Evolutionary conservation across 2,888 invertebrate species (phyloP), one percentile per base, ranked within the genome.

Genomic region (Eristalinus sepulchralis): DNA sequence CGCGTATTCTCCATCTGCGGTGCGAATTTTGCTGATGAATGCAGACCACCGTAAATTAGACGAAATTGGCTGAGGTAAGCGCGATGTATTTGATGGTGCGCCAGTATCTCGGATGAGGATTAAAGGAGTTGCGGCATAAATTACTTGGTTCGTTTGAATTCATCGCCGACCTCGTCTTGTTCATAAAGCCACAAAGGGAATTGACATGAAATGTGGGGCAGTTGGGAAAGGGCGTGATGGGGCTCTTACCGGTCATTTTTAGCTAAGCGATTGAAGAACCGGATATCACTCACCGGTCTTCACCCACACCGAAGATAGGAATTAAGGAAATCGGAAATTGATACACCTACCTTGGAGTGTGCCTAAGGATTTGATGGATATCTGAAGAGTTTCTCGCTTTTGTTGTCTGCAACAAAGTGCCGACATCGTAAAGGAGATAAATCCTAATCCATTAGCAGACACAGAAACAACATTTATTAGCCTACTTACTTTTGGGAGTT

Each of bases 1-100:
- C 47, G 47, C n/a, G 47, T 47, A 47, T 60, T 79, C 33, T 57
- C 59, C 66, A 47, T 47, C 71, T 66, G 66, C 59, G 34, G 66
- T 66, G 10, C 47, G 27, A 55, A 57, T 66, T 72, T 60, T 66
- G 71, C 64, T 66, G 79, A 72, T 31, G 60, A 79, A 59, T 64
- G 59, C 47, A 39, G 59, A 57, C 70, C 63, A 64, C 33, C 57
- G 34, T 33, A 59, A 72, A 79, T 79, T 72, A 79, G 72, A 79
- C 34, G 36, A 10, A 53, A 64, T 79, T 72, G 71, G 59, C 57
- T 34, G 33, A 33, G 64, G 47, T 34, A 60, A 31, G 59, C 72
- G 36, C 47, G 47, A 0, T 6, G 47, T 6, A 4, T 17, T 5
- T 47, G 1, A 17, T 3, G 1, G n/a, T 39, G 36, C 11, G 11